These are phyloP conservation scores for Philantomba maxwellii DNA, from an alignment of 2,113 vertebrate genomes.

Conservation along the genomic window DNA sequence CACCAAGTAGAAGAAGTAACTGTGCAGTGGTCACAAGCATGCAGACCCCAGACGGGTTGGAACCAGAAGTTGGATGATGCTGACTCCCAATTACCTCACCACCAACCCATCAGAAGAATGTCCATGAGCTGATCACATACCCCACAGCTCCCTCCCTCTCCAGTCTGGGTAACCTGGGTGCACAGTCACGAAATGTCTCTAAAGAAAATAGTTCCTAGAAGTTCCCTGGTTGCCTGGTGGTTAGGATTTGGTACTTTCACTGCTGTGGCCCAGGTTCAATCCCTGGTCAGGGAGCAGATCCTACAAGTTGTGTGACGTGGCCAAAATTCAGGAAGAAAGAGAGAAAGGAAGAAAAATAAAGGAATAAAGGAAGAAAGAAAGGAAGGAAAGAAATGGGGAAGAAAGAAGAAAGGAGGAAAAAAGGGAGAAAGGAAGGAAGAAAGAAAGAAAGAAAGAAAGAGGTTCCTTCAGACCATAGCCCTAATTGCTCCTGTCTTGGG, in stretches of 20 bases:
- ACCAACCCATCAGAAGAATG: neutral
- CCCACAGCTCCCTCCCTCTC: neutral
- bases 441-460: neutral
- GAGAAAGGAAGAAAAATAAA: neutral
- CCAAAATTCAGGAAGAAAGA: neutral
- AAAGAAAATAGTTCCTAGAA: neutral
- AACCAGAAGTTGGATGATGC: neutral
- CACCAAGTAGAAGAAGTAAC: neutral
- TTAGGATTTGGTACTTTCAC: neutral
- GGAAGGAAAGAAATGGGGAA: neutral
- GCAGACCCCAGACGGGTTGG: neutral
- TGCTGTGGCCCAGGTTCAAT: neutral
- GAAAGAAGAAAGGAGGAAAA: neutral
- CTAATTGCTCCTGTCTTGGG: neutral
- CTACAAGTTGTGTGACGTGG: neutral
- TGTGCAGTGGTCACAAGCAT: neutral
- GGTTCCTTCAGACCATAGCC: neutral
- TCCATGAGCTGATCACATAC: neutral
- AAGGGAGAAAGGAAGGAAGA: fast-evolving
- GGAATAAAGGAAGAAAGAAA: neutral
- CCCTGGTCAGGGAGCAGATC: neutral
- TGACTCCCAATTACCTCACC: neutral
- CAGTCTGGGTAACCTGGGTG: neutral
- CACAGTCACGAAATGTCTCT: neutral
- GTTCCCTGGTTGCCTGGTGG: neutral